A percentile compares a stretch with the other conserved stretches of the same genome.
Evolutionary conservation across 2,113 vertebrate genomes (phyloP).

Genomic region (Ageneiosus marmoratus): DNA sequence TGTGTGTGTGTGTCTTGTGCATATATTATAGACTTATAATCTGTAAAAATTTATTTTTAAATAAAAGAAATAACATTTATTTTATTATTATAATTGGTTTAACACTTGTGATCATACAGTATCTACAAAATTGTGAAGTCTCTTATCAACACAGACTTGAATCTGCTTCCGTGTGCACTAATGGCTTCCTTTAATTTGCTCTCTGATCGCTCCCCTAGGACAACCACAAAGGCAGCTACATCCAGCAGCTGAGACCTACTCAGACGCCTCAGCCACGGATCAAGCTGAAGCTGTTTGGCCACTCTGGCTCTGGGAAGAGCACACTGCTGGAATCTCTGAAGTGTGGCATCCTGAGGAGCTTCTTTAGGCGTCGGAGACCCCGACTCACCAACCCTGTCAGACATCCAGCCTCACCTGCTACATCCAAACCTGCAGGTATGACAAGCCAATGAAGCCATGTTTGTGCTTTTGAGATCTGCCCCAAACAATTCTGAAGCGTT

Average conservation of each 20-base stretch:
- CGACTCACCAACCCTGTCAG: slow-evolving; percentile 80
- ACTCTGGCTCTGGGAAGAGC: slow-evolving; percentile 87
- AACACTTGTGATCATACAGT: background rate
- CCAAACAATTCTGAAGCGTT: background rate
- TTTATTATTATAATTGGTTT: background rate
- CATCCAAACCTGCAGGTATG: slow-evolving; percentile 86
- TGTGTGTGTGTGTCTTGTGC: background rate
- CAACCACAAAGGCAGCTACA: slow-evolving; percentile 83
- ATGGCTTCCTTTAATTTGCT: slow-evolving; percentile 20
- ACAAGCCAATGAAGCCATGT: too few relatives aligned
- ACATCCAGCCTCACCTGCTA: slow-evolving; percentile 88
- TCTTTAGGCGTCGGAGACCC: slow-evolving; percentile 89
- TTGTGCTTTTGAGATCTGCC: background rate
- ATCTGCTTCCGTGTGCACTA: slow-evolving; percentile 24
- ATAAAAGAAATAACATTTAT: too few relatives aligned
- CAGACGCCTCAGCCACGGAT: slow-evolving; percentile 84
- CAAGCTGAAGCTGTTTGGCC: slow-evolving; percentile 93
- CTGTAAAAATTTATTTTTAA: background rate
- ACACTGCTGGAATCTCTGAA: slow-evolving; percentile 93
- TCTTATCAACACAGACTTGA: slow-evolving; percentile 2
- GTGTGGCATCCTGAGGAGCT: slow-evolving; percentile 91
- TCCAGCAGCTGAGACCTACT: slow-evolving; percentile 88
- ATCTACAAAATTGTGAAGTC: background rate
- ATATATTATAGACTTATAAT: background rate
- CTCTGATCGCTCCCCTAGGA: slow-evolving; percentile 73